Evolutionary conservation across 2,888 invertebrate genomes (phyloP).

Genomic region (Odontothrips loti): DNA sequence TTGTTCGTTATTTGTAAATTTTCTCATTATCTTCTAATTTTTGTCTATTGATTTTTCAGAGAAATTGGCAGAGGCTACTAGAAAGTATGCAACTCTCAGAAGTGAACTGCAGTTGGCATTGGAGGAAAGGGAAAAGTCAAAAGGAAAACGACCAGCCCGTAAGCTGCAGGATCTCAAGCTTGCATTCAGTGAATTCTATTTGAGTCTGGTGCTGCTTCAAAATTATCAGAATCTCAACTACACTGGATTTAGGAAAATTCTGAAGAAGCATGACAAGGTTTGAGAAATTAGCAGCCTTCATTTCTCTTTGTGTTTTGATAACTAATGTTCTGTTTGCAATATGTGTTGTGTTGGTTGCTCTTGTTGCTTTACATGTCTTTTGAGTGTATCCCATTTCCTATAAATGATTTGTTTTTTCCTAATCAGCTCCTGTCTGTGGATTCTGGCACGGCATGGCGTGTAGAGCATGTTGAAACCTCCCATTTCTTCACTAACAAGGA

Average conservation of each 20-base stretch:
- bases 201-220: slow-evolving; percentile 77
- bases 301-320: neutral
- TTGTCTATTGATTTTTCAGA: slow-evolving; percentile 49
- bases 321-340: slow-evolving; percentile 29
- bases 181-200: slow-evolving; percentile 86
- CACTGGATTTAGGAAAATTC: slow-evolving; percentile 83
- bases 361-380: neutral
- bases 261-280: slow-evolving; percentile 87
- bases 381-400: neutral
- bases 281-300: slow-evolving; percentile 30
- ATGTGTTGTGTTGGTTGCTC: slow-evolving; percentile 27
- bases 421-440: slow-evolving; percentile 60
- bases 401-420: slow-evolving; percentile 28
- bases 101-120: slow-evolving; percentile 61
- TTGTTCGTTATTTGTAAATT: neutral
- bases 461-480: slow-evolving; percentile 73
- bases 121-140: slow-evolving; percentile 42
- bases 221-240: slow-evolving; percentile 86
- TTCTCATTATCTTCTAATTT: neutral
- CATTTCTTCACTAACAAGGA: slow-evolving; percentile 81
- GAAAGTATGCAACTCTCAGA: slow-evolving; percentile 70
- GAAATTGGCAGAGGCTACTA: slow-evolving; percentile 81
- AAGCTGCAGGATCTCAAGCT: slow-evolving; percentile 78
- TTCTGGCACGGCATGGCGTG: slow-evolving; percentile 72
- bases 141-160: slow-evolving; percentile 52